Evolutionary conservation across 92 coral and sea anemone species (phyloP).

Genomic region (Epizoanthus fatuus): DNA sequence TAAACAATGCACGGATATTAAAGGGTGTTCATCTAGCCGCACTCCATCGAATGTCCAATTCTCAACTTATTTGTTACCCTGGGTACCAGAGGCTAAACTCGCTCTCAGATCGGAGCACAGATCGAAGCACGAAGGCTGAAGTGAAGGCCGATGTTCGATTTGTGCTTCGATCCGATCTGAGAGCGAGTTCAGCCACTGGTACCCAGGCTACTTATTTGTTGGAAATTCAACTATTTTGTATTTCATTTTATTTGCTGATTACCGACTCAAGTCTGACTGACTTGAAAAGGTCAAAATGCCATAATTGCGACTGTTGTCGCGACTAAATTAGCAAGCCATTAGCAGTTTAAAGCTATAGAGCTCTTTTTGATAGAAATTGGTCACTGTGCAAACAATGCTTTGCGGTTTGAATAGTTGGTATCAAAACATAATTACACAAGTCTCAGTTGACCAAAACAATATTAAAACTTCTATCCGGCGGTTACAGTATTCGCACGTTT

Average conservation of each 20-base stretch:
- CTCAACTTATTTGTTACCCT: background rate
- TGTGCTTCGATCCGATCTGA: too few relatives aligned
- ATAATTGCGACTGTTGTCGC: background rate
- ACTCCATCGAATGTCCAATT: background rate
- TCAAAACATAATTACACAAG: background rate
- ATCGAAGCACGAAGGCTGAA: too few relatives aligned
- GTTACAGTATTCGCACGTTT: too few relatives aligned
- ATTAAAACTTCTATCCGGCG: too few relatives aligned
- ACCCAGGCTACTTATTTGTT: background rate
- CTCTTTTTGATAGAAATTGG: background rate
- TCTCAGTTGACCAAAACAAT: background rate
- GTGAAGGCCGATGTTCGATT: too few relatives aligned
- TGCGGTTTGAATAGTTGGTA: background rate
- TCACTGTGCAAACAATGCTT: background rate
- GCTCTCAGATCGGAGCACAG: too few relatives aligned
- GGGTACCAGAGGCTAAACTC: too few relatives aligned
- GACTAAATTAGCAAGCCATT: slow-evolving; percentile 7
- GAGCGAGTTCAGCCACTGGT: too few relatives aligned
- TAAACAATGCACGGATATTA: slow-evolving; percentile 2
- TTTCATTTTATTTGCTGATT: background rate
- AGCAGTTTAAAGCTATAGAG: background rate
- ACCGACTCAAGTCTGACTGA: background rate
- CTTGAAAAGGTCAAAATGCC: slow-evolving; percentile 2
- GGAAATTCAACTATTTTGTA: background rate
- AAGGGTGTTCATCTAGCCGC: background rate